Evolutionary conservation across 2,113 vertebrate species (phyloP).

Genomic region (Todiramphus chloris): DNA sequence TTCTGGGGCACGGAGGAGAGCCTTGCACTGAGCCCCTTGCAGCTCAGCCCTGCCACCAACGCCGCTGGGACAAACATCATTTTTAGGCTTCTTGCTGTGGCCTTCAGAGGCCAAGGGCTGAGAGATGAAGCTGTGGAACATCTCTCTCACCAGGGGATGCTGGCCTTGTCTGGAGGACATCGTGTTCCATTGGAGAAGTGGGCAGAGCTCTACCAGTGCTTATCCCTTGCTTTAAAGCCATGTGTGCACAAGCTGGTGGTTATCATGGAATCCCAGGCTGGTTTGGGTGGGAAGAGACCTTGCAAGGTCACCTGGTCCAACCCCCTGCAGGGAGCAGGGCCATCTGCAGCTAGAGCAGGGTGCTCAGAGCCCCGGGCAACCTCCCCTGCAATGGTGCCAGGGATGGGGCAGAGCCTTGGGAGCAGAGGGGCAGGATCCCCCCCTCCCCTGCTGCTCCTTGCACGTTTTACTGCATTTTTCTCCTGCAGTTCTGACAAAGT

Average conservation of each 20-base stretch:
- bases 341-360: no score
- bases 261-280: neutral
- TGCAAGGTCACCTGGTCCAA: neutral
- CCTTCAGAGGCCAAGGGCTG: neutral
- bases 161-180: fast-evolving
- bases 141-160: fast-evolving
- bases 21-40: fast-evolving
- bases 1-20: neutral
- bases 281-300: neutral
- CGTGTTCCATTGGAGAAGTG: fast-evolving
- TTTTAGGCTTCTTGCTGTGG: neutral
- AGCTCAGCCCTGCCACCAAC: neutral
- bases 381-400: neutral
- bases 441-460: neutral
- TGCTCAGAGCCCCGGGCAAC: neutral
- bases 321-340: neutral
- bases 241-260: fast-evolving
- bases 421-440: neutral
- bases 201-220: neutral
- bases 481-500: fast-evolving
- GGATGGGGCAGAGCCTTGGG: neutral
- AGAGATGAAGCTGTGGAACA: fast-evolving
- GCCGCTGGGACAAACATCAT: fast-evolving
- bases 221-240: neutral
- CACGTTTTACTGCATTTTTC: fast-evolving